phyloP scores from a whole-genome alignment of 2,888 invertebrate genomes.

The Muscina levida region DNA sequence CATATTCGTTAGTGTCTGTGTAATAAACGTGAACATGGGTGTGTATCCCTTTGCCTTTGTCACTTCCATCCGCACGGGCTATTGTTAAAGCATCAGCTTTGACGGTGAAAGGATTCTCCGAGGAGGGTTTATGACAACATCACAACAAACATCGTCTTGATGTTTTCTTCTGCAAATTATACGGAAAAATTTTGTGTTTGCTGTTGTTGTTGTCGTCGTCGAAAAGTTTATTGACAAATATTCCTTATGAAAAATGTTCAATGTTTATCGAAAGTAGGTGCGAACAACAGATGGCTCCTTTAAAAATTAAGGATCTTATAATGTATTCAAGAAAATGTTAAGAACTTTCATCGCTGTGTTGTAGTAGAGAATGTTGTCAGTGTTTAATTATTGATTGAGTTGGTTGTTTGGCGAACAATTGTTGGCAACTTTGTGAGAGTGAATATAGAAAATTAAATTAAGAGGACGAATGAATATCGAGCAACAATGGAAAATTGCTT shows the following conservation, averaged over 20 bases:
- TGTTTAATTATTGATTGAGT: too few relatives aligned
- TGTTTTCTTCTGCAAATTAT: conserved; percentile 21
- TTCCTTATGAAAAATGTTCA: not conserved
- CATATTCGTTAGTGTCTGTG: conserved; percentile 4
- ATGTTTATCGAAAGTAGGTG: too few relatives aligned
- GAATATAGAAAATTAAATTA: too few relatives aligned
- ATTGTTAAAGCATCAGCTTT: not conserved
- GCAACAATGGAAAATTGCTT: too few relatives aligned
- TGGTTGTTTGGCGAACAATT: not conserved
- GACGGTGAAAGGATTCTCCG: conserved; percentile 26
- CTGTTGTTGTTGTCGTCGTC: conserved; percentile 2
- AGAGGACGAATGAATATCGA: too few relatives aligned
- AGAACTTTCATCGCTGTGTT: too few relatives aligned
- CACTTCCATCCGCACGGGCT: not conserved
- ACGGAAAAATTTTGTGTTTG: conserved; percentile 3
- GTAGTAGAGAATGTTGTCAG: too few relatives aligned
- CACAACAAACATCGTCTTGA: conserved; percentile 4
- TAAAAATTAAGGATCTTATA: not conserved
- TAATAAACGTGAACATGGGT: not conserved
- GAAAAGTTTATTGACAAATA: conserved; percentile 30
- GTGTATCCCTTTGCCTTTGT: not conserved
- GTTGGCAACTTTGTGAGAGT: not conserved
- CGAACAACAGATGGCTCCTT: too few relatives aligned
- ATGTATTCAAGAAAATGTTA: too few relatives aligned
- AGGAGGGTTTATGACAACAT: not conserved